phyloP scores from a whole-genome alignment of 2,797 vertebrate species.

The Chloroceryle inda region DNA sequence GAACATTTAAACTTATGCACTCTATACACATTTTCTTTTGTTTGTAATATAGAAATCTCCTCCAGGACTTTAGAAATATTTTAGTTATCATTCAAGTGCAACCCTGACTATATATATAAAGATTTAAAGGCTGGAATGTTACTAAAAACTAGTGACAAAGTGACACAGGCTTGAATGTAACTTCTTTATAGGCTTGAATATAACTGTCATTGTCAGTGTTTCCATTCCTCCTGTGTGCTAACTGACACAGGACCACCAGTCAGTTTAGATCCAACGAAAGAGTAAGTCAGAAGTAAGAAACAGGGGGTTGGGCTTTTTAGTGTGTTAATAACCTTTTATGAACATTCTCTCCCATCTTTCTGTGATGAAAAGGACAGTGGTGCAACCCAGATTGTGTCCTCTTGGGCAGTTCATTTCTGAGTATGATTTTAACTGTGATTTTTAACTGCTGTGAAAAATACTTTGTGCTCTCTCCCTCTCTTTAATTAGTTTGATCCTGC shows the following conservation, averaged over 20 bases:
- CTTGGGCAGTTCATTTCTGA: not conserved
- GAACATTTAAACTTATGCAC: not conserved
- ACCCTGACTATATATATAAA: not conserved
- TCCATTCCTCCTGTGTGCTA: not conserved
- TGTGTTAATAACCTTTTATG: not conserved
- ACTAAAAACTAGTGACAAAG: not conserved
- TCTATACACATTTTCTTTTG: not conserved
- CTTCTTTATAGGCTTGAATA: not conserved
- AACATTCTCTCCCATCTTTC: not conserved
- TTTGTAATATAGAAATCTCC: not conserved
- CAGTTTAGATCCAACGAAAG: not conserved
- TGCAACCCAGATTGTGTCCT: not conserved
- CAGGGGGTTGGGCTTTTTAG: rapidly evolving
- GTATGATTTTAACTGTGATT: not conserved
- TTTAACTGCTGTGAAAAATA: not conserved
- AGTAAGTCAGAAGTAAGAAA: not conserved
- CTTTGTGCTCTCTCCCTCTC: not conserved
- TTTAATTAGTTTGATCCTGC: not conserved
- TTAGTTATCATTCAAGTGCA: not conserved
- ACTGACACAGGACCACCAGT: not conserved
- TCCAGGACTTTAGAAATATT: not conserved
- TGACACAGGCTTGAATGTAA: not conserved
- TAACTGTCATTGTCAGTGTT: not conserved
- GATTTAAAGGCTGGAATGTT: not conserved
- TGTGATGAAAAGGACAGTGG: not conserved